These are phyloP conservation scores for Macrotrachela quadricornifera DNA, from an alignment of 1,140 invertebrate genomes.

Conservation along the genomic window DNA sequence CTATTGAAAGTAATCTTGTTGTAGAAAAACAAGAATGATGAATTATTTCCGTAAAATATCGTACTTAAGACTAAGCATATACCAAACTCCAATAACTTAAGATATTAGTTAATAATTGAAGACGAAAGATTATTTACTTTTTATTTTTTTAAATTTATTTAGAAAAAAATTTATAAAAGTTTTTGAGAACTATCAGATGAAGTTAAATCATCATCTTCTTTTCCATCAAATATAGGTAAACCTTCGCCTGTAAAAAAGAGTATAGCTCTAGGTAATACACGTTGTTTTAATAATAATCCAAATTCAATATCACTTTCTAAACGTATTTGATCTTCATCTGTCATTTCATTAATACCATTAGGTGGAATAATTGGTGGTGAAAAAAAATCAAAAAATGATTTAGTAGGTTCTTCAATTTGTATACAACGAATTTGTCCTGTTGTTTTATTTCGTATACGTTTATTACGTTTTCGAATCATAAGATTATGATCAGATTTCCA, in stretches of 20 bases:
- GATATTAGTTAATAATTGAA: no score
- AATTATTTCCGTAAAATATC: no score
- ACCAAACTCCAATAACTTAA: no score
- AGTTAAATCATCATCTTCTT: no score
- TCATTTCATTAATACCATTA: constrained; percentile 18
- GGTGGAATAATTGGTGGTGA: constrained; percentile 21
- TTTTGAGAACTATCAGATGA: no score
- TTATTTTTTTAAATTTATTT: no score
- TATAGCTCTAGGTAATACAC: constrained; percentile 71
- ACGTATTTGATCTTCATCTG: constrained; percentile 43
- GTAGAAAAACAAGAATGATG: no score
- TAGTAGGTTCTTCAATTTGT: constrained; percentile 54
- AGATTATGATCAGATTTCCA: constrained; percentile 93
- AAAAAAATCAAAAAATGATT: constrained; percentile 98
- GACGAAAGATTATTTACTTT: no score
- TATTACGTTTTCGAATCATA: constrained; percentile 91
- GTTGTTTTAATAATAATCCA: constrained; percentile 82
- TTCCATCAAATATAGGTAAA: no score
- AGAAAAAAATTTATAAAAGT: no score
- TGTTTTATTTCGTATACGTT: constrained; percentile 60
- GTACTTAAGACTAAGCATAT: no score
- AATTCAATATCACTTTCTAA: constrained; percentile 82
- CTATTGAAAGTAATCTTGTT: no score
- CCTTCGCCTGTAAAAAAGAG: constrained; percentile 62
- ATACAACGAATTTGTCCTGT: constrained; percentile 69